Evolutionary conservation across 1,140 invertebrate genomes (phyloP).

Genomic region (Wasmannia auropunctata): DNA sequence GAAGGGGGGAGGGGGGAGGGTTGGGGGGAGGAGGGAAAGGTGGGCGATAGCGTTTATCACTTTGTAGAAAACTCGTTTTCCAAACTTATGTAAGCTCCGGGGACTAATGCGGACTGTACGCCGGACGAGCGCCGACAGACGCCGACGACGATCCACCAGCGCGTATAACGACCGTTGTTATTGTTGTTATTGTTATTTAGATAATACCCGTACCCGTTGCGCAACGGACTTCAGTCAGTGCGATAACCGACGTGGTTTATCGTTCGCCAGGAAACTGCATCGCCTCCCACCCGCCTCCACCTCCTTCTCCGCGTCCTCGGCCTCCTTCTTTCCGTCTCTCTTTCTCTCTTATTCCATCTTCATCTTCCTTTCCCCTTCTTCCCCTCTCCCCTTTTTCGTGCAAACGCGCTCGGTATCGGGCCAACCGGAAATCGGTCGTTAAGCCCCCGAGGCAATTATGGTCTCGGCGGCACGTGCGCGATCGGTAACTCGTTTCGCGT

Average conservation of each 20-base stretch:
- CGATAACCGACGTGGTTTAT: slow-evolving; percentile 54
- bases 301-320: background rate
- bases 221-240: slow-evolving; percentile 47
- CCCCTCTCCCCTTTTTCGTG: background rate
- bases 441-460: slow-evolving; percentile 33
- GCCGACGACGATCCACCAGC: background rate
- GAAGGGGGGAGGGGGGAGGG: background rate
- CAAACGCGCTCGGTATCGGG: slow-evolving; percentile 8
- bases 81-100: slow-evolving; percentile 54
- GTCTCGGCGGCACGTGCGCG: slow-evolving; percentile 39
- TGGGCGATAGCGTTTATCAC: slow-evolving; percentile 38
- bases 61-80: slow-evolving; percentile 45
- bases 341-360: background rate
- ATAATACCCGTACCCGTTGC: slow-evolving; percentile 42
- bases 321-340: background rate
- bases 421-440: slow-evolving; percentile 49
- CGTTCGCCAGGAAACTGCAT: slow-evolving; percentile 45
- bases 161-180: slow-evolving; percentile 50
- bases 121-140: background rate
- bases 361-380: background rate
- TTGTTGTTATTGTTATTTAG: slow-evolving; percentile 56
- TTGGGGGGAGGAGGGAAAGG: too few species aligned
- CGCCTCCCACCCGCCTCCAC: too few species aligned
- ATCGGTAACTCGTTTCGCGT: slow-evolving; percentile 35
- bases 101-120: background rate